Percentiles rank a stretch among this genome's conserved stretches.
Conservation (phyloP, 2,113 vertebrate genomes). For the Eolophus roseicapilla region DNA sequence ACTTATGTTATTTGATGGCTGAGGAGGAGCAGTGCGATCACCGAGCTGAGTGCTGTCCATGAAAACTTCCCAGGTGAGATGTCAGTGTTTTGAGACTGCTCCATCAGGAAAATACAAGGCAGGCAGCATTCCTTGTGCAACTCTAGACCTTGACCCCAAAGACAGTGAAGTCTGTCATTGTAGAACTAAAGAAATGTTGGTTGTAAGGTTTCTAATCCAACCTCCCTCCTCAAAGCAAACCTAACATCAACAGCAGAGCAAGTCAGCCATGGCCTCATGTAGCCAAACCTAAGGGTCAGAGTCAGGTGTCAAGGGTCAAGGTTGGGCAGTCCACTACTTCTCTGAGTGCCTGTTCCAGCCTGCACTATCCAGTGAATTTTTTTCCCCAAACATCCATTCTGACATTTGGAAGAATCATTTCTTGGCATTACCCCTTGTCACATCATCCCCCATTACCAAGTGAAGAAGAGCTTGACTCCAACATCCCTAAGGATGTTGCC, state of each 20-base stretch:
- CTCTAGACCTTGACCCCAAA: neutral
- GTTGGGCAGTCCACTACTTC: neutral
- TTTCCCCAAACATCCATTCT: neutral
- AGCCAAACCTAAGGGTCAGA: neutral
- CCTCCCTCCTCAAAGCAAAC: neutral
- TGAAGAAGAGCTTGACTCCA: neutral
- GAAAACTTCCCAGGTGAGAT: neutral
- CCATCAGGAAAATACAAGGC: neutral
- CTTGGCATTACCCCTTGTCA: neutral
- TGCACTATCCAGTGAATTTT: fast-evolving
- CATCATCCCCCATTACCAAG: neutral
- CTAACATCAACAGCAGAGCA: neutral
- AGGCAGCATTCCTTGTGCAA: neutral
- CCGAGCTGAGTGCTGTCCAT: neutral
- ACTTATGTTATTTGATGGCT: neutral
- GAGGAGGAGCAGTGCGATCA: neutral
- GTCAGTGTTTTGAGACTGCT: neutral
- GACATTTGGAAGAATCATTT: neutral
- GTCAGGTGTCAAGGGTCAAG: neutral
- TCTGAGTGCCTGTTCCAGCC: neutral
- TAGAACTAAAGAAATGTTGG: neutral
- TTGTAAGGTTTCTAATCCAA: neutral
- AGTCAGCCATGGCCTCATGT: neutral
- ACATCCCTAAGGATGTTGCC: neutral
- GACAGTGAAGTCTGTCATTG: neutral